Percentiles rank a stretch among this genome's conserved stretches.
phyloP scores from a whole-genome alignment of 2,888 invertebrate species.

The Epinotia ramella region DNA sequence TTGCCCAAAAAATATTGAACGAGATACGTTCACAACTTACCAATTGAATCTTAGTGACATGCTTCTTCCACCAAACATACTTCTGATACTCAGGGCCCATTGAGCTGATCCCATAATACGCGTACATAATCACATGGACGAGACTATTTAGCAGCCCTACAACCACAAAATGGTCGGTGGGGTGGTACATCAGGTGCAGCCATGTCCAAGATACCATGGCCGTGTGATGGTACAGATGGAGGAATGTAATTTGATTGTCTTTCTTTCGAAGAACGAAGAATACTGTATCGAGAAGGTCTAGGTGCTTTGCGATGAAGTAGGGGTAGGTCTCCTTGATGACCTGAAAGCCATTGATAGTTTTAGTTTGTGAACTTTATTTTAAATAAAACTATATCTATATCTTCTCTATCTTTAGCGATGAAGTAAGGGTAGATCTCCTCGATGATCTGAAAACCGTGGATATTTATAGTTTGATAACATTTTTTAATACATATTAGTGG shows the following conservation, averaged over 20 bases:
- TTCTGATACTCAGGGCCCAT: conserved; percentile 90
- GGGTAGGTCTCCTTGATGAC: conserved; percentile 83
- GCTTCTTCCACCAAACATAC: conserved; percentile 95
- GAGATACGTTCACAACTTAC: conserved; percentile 73
- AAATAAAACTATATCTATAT: too few species aligned
- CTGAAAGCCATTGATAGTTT: conserved; percentile 54
- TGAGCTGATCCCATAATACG: conserved; percentile 91
- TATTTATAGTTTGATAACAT: too few species aligned
- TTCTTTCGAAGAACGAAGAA: conserved; percentile 95
- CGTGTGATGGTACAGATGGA: conserved; percentile 95
- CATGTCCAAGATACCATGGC: conserved; percentile 92
- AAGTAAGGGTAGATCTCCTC: too few species aligned
- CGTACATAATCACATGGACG: conserved; percentile 93
- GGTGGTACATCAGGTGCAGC: conserved; percentile 90
- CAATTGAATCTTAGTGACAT: conserved; percentile 92
- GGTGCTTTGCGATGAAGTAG: conserved; percentile 92
- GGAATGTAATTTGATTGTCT: conserved; percentile 91
- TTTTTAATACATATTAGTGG: too few species aligned
- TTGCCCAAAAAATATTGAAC: too few species aligned
- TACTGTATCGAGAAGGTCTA: conserved; percentile 92
- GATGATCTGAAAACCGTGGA: too few species aligned
- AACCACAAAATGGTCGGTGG: conserved; percentile 91
- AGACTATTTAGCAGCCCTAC: conserved; percentile 90
- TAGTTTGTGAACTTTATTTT: too few species aligned
- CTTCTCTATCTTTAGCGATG: too few species aligned